Percentiles rank a stretch among this genome's conserved stretches.
phyloP scores from a whole-genome alignment of 2,797 vertebrate genomes.

The Phyllotis vaccarum region DNA sequence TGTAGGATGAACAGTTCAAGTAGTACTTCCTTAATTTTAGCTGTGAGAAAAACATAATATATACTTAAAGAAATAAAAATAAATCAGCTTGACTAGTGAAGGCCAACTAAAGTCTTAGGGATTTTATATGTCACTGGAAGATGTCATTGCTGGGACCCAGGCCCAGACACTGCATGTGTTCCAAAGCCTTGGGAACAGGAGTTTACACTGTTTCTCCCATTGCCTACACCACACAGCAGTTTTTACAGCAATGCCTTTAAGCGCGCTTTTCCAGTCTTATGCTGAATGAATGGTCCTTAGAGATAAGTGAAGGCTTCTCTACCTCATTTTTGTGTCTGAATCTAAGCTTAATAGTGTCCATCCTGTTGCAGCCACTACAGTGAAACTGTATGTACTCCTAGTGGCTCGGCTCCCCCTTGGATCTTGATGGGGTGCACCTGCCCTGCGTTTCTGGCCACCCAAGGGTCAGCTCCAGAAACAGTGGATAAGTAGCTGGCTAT shows the following conservation, averaged over 20 bases:
- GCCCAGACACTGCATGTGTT: background rate
- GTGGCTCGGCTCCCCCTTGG: background rate
- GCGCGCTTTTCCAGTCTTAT: background rate
- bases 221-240: background rate
- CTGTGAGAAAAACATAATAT: background rate
- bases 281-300: conserved; percentile 17
- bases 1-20: background rate
- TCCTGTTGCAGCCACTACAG: no score
- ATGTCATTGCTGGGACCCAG: background rate
- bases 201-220: background rate
- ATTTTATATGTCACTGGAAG: background rate
- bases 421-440: background rate
- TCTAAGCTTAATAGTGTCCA: background rate
- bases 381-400: background rate
- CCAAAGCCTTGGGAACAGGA: background rate
- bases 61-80: background rate
- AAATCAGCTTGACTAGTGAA: background rate
- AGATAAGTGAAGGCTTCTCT: background rate
- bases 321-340: background rate
- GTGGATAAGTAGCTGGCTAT: background rate
- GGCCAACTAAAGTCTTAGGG: background rate
- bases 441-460: background rate
- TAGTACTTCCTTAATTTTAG: background rate
- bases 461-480: background rate
- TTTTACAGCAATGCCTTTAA: background rate